Evolutionary conservation across 2,113 vertebrate species (phyloP), one percentile per base, ranked within the genome.

Genomic region (Nematolebias whitei): DNA sequence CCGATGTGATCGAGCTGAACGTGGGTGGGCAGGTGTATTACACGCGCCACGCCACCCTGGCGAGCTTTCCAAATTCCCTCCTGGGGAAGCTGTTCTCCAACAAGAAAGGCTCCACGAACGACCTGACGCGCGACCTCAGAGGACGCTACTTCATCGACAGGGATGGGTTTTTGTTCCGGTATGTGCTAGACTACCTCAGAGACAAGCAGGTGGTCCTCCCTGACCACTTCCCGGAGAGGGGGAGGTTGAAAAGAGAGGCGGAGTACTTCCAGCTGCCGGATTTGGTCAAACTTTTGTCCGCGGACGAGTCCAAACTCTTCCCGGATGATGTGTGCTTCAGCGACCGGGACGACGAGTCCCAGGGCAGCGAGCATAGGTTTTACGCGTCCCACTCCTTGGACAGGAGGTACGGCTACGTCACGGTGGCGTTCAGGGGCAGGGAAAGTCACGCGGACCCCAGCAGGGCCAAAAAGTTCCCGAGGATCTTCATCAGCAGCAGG

Each of bases 1-100:
- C 96, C 0, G 98, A 99, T 86, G 96, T 99, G 1, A 87, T 99
- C 82, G 98, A 99, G 88, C 93, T 99, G 20, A 99, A 99, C 15
- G 98, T 99, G 54, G 98, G 98, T 0, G 98, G 98, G 63, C 98
- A 99, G 92, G 96, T 99, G 79, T 99, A 99, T 85, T 99, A 98
- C 74, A 99, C 98, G 66, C 96, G 96, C 55, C 93, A 94, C 71
- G 92, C 93, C 75, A 99, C 98, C 49, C 87, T 99, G 79, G 91
- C 92, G 12, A 95, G 95, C 89, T 92, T 96, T 84, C 95, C 97
- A 43, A 96, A 97, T 87, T 98, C 97, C 45, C 80, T 98, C 74
- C 92, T 99, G 41, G 97, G 96, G 82, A 98, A 95, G 90, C 95
- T 98, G 90, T 99, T 99, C 87, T 95, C 95, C 39, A 93, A 92